Conservation (phyloP, 2,113 vertebrate genomes). For the Vulpes lagopus region DNA sequence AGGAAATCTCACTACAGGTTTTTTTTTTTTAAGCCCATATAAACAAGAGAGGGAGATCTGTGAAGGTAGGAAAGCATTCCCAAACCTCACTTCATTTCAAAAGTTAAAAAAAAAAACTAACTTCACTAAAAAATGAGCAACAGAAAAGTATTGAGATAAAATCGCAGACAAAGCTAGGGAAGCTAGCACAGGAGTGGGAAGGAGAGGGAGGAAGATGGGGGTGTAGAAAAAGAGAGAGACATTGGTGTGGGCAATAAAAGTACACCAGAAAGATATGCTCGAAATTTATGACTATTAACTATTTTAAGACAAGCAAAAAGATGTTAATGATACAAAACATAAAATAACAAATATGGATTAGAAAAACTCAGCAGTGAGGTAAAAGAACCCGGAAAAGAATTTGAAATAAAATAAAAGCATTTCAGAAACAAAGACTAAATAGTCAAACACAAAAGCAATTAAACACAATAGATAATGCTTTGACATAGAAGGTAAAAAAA, state of each 20-base stretch:
- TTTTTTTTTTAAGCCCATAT: not conserved
- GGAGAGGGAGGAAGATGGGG: not conserved
- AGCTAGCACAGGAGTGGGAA: not conserved
- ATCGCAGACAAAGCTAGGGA: not conserved
- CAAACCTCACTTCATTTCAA: not conserved
- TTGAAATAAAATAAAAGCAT: constrained; percentile 8
- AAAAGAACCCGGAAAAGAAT: not conserved
- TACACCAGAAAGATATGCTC: not conserved
- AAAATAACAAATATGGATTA: not conserved
- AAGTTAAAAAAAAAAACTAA: not conserved
- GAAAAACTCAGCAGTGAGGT: not conserved
- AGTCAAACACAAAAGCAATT: not conserved
- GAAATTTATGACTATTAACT: not conserved
- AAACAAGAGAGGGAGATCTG: not conserved
- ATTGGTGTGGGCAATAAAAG: not conserved
- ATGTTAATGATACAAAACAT: not conserved
- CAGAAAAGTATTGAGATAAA: not conserved
- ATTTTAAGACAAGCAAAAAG: not conserved
- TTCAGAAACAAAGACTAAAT: not conserved
- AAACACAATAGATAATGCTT: not conserved
- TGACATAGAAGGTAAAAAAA: not conserved
- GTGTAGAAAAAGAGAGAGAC: not conserved
- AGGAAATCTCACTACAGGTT: not conserved
- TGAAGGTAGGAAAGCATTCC: not conserved
- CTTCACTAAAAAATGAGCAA: not conserved